These are phyloP conservation scores for Callipepla squamata DNA, from an alignment of 2,113 vertebrate species.

Conservation along the genomic window DNA sequence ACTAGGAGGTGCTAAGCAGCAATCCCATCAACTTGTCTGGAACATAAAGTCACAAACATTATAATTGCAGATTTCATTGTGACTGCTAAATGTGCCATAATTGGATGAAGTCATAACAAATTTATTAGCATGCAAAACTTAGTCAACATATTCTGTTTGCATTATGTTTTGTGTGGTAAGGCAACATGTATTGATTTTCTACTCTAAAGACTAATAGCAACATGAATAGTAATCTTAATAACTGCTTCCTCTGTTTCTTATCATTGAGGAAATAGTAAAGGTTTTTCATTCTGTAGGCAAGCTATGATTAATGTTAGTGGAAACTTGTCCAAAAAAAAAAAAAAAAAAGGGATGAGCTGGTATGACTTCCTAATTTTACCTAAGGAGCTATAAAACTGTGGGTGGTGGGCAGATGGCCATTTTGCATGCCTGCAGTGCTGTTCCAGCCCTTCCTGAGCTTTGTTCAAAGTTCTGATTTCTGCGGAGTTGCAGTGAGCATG, in stretches of 20 bases:
- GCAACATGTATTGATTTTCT: background rate
- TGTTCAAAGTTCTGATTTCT: background rate
- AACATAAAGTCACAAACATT: slow-evolving; percentile 50
- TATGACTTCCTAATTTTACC: background rate
- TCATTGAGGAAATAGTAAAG: background rate
- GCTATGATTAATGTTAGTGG: background rate
- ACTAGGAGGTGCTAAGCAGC: slow-evolving; percentile 48
- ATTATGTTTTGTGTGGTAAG: background rate
- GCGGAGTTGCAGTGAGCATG: background rate
- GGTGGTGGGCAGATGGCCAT: background rate
- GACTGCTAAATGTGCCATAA: slow-evolving; percentile 52
- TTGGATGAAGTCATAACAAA: slow-evolving; percentile 62
- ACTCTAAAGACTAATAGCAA: background rate
- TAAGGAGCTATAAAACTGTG: background rate
- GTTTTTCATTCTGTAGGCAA: background rate
- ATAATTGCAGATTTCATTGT: slow-evolving; percentile 60
- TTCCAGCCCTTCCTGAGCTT: background rate
- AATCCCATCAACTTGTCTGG: slow-evolving; percentile 56
- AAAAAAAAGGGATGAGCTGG: background rate
- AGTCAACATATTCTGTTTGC: slow-evolving; percentile 27
- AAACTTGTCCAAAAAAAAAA: background rate
- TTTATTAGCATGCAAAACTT: slow-evolving; percentile 46
- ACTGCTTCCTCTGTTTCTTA: background rate
- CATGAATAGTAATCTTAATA: background rate
- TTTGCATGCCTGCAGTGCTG: background rate